Evolutionary conservation across 2,888 invertebrate species (phyloP), one percentile per base, ranked within the genome.

Genomic region (Oxytorus armatus): DNA sequence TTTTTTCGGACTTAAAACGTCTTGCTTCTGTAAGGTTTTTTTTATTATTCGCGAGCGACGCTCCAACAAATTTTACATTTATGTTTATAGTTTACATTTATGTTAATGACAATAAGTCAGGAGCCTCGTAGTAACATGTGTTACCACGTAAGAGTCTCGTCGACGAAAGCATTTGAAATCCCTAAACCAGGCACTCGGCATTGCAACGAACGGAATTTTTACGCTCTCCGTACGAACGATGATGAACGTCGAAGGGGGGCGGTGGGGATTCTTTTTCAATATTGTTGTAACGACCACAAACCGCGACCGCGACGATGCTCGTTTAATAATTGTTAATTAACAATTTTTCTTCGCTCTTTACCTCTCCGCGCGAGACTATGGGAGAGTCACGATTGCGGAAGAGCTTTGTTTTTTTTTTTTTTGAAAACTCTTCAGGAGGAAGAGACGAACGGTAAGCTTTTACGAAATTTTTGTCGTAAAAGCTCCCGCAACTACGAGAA

Each of bases 41-140:
- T 55, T 1, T n/a, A 11, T 55, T 44, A 29, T 42, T 42, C 21
- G 42, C 39, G 18, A 16, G 36, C 18, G 23, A 53, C 23, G 42
- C 42, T 11, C 14, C 11, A 14, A 18, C 25, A 10, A 53, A 57
- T 63, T 36, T 63, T 33, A 36, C 70, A 53, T 25, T 18, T 57
- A 8, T 25, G 29, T 53, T 63, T 23, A n/a, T n/a, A n/a, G n/a
- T n/a, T 36, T 51, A 39, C 57, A 33, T 57, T 63, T 63, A n/a
- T n/a, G 68, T 16, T 47, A 75, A 68, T 80, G 76, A 80, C 76
- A 80, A 79, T 42, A n/a, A n/a, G n/a, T 76, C 61, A 61, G 47
- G 63, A 63, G 76, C 39, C 39, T 61, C 63, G 72, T 44, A 49
- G 77, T 77, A 80, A 80, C 80, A 80, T 80, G 80, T 80, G 80